Evolutionary conservation across 1,140 invertebrate genomes (phyloP).

Genomic region (Sminthurides bifidus): DNA sequence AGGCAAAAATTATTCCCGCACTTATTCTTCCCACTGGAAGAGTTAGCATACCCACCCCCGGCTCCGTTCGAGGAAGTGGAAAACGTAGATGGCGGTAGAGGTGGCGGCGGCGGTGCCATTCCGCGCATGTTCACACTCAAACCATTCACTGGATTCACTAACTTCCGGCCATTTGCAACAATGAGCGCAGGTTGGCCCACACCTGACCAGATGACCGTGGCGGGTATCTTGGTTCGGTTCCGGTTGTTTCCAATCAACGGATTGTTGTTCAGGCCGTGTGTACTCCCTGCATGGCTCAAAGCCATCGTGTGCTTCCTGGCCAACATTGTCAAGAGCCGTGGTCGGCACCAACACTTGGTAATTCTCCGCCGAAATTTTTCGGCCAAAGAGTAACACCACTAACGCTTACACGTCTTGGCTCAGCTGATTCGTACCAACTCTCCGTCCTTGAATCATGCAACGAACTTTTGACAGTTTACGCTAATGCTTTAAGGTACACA

Average conservation of each 20-base stretch:
- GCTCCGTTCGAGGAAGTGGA: too few relatives aligned
- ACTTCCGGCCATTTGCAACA: conserved; percentile 9
- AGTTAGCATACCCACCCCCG: too few relatives aligned
- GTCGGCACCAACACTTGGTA: neutral
- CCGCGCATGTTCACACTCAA: conserved; percentile 5
- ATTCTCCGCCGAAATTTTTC: neutral
- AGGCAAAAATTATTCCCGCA: neutral
- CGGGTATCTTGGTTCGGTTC: neutral
- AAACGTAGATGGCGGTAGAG: conserved; percentile 8
- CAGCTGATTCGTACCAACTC: neutral
- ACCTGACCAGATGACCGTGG: conserved; percentile 10
- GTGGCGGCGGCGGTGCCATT: conserved; percentile 6
- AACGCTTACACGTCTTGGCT: too few relatives aligned
- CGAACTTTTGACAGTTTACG: too few relatives aligned
- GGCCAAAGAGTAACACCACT: too few relatives aligned
- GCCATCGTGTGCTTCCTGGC: conserved; percentile 10
- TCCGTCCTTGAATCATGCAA: neutral
- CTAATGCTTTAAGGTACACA: too few relatives aligned
- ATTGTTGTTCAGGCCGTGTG: too few relatives aligned
- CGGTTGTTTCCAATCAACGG: neutral
- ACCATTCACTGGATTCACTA: conserved; percentile 28
- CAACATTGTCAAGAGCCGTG: conserved; percentile 3
- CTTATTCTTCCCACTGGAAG: neutral
- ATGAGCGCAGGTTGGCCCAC: conserved; percentile 10
- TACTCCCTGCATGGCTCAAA: neutral